Evolutionary conservation across 2,113 vertebrate species (phyloP).

Genomic region (Todiramphus chloris): DNA sequence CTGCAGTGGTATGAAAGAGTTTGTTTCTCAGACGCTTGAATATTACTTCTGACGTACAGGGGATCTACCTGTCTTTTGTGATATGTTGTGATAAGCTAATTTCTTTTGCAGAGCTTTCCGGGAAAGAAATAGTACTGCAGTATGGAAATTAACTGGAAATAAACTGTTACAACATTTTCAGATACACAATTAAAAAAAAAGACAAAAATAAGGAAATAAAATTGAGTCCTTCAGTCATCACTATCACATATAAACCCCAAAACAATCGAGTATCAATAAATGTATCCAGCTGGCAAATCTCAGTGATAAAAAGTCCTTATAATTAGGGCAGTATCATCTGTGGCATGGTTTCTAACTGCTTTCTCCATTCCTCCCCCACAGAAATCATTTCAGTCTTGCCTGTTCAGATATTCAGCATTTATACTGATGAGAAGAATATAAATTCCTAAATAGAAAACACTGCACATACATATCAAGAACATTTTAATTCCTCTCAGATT

Average conservation of each 20-base stretch:
- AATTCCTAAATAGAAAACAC: neutral
- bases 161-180: neutral
- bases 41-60: slow-evolving; percentile 3
- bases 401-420: neutral
- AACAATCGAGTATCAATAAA: neutral
- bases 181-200: neutral
- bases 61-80: slow-evolving; percentile 17
- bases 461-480: neutral
- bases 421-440: neutral
- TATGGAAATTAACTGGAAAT: neutral
- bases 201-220: too few species aligned
- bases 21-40: neutral
- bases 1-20: neutral
- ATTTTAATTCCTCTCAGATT: neutral
- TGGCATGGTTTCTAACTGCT: neutral
- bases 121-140: neutral
- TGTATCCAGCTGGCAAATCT: neutral
- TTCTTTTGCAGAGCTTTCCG: neutral
- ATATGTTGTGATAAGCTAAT: slow-evolving; percentile 24
- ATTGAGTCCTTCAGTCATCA: neutral
- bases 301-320: neutral
- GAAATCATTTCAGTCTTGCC: neutral
- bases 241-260: neutral
- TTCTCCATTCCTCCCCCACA: neutral
- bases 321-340: neutral